Base-by-base conservation (phyloP, 2,797 vertebrate genomes). In the Acestrorhynchus altus region DNA sequence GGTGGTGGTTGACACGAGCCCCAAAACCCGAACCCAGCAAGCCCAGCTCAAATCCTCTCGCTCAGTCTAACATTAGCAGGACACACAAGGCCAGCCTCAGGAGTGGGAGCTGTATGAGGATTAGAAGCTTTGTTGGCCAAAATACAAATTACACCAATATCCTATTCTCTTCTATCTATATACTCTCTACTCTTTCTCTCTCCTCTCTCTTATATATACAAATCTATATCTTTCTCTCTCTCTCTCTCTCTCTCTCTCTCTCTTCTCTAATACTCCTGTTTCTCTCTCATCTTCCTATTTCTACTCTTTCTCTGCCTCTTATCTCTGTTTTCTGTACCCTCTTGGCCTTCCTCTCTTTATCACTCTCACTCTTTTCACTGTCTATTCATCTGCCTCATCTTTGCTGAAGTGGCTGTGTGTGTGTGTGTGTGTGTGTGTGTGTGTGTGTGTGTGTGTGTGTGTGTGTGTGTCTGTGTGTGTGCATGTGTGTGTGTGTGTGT, bases 81-180 rank as follows among this genome's bases (percentile, higher is more conserved):
- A 87, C 91, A 52, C 83, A 95, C 95, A 94, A 95, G 91, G 73
- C 80, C 83, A 88, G 83, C 90, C 86, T 91, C 88, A 87, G 87
- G 87, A 90, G 89, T 90, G 91, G 79, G 75, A 88, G 88, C 88
- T 90, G 92, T 90, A 91, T 89, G 89, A 91, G 94, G 95, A 96
- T 96, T 95, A 96, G 92, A 87, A 91, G 89, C 91, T 95, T 96
- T 96, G 95, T 96, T 96, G 96, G 94, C 95, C n/a, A 95, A 95
- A 96, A 96, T 93, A 96, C 94, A 96, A 96, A 96, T 96, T 95
- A 96, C 93, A 94, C 93, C 92, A 93, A 92, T 93, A 80, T 82
- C 88, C 88, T 90, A 91, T 90, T 87, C 91, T 92, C 91, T 2
- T n/a, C 13, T 5, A 1, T 11, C 44, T 46, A n/a, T n/a, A n/a